A percentile compares a stretch with the other conserved stretches of the same genome.
These are phyloP conservation scores for Psittacula echo DNA, from an alignment of 2,797 vertebrate species.

Conservation along the genomic window DNA sequence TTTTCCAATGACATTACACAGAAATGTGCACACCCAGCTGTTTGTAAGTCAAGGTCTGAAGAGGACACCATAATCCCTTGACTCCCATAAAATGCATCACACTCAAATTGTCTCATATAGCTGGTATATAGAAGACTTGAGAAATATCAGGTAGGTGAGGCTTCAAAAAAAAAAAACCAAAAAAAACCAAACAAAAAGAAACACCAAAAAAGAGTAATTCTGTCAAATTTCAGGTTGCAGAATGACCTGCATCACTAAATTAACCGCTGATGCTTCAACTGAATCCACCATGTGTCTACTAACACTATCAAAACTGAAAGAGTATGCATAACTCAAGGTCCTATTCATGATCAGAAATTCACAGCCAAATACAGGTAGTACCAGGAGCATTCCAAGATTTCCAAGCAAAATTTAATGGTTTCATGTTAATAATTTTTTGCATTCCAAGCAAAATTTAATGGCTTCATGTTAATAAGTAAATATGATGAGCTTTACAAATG, in stretches of 20 bases:
- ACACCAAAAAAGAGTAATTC: background rate
- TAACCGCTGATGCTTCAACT: background rate
- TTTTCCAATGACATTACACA: background rate
- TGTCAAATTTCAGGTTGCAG: background rate
- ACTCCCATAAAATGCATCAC: background rate
- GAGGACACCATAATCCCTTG: background rate
- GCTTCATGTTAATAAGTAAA: slow-evolving; percentile 43
- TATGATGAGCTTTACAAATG: background rate
- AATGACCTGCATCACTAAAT: background rate
- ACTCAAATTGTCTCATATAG: background rate
- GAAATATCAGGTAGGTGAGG: background rate
- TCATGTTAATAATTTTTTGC: background rate
- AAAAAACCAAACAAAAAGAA: background rate
- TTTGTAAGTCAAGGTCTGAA: background rate
- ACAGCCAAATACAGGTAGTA: background rate
- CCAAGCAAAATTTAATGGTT: background rate
- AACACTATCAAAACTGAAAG: background rate
- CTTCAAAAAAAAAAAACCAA: background rate
- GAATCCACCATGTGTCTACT: background rate
- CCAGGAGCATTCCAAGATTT: background rate
- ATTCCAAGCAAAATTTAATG: background rate
- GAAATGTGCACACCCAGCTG: background rate
- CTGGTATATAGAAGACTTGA: background rate
- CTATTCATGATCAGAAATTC: background rate
- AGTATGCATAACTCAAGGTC: background rate